These are phyloP conservation scores for Capromys pilorides DNA, from an alignment of 2,797 vertebrate genomes.

Conservation along the genomic window DNA sequence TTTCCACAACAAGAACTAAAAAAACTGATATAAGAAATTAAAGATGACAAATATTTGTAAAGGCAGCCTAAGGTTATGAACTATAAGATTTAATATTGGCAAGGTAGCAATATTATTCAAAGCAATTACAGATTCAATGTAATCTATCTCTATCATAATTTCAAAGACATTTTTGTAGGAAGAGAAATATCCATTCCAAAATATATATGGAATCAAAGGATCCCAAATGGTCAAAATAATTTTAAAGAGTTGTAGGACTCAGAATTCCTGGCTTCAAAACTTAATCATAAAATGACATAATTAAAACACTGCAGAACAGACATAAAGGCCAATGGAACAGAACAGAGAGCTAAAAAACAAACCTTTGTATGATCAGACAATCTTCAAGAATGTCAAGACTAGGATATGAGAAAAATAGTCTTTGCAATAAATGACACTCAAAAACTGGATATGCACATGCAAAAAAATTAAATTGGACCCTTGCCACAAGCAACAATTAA, in stretches of 20 bases:
- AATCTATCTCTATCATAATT: neutral
- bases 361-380: neutral
- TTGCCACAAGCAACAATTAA: constrained; percentile 1
- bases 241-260: neutral
- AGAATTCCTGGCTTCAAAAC: neutral
- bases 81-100: constrained; percentile 17
- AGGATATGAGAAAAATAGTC: neutral
- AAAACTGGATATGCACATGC: neutral
- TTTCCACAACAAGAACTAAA: neutral
- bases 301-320: neutral
- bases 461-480: neutral
- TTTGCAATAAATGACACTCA: neutral
- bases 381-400: neutral
- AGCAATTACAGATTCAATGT: neutral
- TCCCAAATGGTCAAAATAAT: neutral
- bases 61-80: neutral
- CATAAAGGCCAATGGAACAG: neutral
- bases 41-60: neutral
- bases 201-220: neutral
- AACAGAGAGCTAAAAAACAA: neutral
- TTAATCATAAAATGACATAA: neutral
- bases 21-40: constrained; percentile 6
- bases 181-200: constrained; percentile 13
- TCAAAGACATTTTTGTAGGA: neutral
- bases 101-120: neutral